phyloP scores from a whole-genome alignment of 1,140 invertebrate genomes.

The Trachymyrmex cornetzi region DNA sequence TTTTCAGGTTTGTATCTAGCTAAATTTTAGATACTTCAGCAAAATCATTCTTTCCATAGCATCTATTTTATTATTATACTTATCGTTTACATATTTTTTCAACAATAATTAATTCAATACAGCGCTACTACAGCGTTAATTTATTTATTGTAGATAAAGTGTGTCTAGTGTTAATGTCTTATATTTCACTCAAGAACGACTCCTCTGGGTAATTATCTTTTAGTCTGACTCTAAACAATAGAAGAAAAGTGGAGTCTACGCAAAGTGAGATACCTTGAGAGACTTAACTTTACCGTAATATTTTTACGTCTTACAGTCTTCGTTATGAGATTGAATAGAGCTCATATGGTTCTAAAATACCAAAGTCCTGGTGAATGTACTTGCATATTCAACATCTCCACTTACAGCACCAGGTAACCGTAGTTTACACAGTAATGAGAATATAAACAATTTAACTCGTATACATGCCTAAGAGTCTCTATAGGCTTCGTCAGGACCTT shows the following conservation, averaged over 20 bases:
- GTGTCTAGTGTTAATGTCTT: neutral
- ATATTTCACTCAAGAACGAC: neutral
- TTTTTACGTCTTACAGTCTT: constrained; percentile 20
- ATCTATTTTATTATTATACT: neutral
- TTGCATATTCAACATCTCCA: constrained; percentile 34
- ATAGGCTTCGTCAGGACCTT: neutral
- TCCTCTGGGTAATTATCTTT: neutral
- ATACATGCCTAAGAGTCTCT: constrained; percentile 71
- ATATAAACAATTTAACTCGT: constrained; percentile 73
- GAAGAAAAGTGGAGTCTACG: neutral
- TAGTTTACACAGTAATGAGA: constrained; percentile 72
- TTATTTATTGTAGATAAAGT: neutral
- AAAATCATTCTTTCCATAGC: neutral
- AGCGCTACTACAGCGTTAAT: neutral
- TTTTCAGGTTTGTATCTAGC: too few species aligned
- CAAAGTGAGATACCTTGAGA: constrained; percentile 5
- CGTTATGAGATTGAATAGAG: constrained; percentile 50
- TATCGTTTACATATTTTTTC: neutral
- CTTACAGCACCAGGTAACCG: constrained; percentile 1
- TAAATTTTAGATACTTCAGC: neutral
- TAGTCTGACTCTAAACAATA: neutral
- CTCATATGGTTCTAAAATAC: neutral
- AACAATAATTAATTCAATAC: neutral
- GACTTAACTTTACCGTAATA: constrained; percentile 47
- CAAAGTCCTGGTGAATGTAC: neutral